Evolutionary conservation across 1,140 invertebrate genomes (phyloP).

Genomic region (Anoplolepis gracilipes): DNA sequence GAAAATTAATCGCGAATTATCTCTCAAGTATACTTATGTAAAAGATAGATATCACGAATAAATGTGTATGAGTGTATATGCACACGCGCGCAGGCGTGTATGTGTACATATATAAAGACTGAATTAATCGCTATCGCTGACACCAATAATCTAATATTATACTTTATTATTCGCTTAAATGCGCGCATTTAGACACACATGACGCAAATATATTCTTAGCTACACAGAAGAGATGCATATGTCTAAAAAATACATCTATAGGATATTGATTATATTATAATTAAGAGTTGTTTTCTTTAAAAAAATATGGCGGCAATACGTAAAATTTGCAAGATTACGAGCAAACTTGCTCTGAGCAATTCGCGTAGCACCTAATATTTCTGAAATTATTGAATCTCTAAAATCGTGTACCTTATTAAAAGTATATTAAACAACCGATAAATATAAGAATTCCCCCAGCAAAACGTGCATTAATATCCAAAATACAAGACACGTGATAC

Average conservation of each 20-base stretch:
- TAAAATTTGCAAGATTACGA: constrained; percentile 45
- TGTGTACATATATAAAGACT: neutral
- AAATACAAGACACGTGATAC: neutral
- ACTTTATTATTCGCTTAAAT: constrained; percentile 1
- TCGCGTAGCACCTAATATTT: constrained; percentile 6
- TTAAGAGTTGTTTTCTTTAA: constrained; percentile 47
- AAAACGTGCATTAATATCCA: neutral
- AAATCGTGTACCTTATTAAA: constrained; percentile 25
- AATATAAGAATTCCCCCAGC: neutral
- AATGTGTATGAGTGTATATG: neutral
- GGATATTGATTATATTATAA: constrained; percentile 36
- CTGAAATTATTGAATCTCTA: constrained; percentile 19
- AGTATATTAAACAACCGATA: neutral
- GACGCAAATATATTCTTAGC: constrained; percentile 21
- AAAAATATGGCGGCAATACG: constrained; percentile 65
- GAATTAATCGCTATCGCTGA: constrained; percentile 25
- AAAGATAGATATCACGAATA: constrained; percentile 15
- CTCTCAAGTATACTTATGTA: constrained; percentile 22
- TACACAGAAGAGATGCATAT: neutral
- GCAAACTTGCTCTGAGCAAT: constrained; percentile 7
- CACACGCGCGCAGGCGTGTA: neutral
- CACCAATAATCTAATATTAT: constrained; percentile 7
- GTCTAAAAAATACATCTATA: constrained; percentile 35
- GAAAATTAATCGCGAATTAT: constrained; percentile 16
- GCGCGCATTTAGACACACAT: neutral